Conservation (phyloP, 2,888 invertebrate genomes). For the Anoplius nigerrimus region DNA sequence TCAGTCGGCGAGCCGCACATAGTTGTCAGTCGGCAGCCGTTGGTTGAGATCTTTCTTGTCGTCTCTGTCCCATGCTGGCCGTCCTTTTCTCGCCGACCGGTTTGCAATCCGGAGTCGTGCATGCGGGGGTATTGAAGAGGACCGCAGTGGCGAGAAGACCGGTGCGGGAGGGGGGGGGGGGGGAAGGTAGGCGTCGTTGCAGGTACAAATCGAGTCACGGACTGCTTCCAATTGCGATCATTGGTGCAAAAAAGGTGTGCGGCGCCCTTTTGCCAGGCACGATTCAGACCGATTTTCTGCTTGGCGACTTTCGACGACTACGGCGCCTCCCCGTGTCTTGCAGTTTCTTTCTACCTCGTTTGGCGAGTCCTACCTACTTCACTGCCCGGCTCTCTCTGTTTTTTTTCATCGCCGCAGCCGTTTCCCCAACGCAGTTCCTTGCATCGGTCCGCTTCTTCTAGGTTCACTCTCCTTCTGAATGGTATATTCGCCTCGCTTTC, state of each 20-base stretch:
- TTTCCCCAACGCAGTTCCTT: not conserved
- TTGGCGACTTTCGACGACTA: constrained; percentile 43
- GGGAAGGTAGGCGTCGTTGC: no score
- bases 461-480: no score
- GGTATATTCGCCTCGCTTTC: no score
- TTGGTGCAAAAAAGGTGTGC: constrained; percentile 68
- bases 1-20: constrained; percentile 20
- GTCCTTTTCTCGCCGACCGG: not conserved
- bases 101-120: not conserved
- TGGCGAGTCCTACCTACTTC: no score
- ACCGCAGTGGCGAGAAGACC: not conserved
- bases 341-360: not conserved
- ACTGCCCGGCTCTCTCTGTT: not conserved
- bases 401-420: not conserved
- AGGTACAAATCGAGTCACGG: constrained; percentile 63
- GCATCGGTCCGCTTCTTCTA: not conserved
- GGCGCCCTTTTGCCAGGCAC: constrained; percentile 53
- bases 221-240: constrained; percentile 67
- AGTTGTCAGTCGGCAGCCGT: no score
- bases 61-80: not conserved
- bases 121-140: no score
- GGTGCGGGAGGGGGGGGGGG: constrained; percentile 18
- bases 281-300: constrained; percentile 49
- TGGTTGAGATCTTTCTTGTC: not conserved
- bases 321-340: constrained; percentile 12